Evolutionary conservation across 37 sponge, comb jelly and placozoan species (phyloP).

Genomic region (Crambe crambe): DNA sequence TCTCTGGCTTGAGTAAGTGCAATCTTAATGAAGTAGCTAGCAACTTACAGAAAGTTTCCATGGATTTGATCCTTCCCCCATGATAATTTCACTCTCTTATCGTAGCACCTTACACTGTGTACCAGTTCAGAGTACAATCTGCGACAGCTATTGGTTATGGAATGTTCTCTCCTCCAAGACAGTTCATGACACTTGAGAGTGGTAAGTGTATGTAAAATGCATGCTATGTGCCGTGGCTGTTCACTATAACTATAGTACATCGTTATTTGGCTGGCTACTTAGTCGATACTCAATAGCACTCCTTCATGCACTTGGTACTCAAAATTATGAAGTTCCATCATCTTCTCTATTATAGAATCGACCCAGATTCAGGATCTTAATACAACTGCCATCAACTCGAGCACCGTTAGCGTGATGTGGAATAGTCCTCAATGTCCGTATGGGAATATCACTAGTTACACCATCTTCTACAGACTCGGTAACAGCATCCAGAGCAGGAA

Average conservation of each 20-base stretch:
- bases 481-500: neutral
- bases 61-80: neutral
- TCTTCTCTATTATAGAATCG: neutral
- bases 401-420: slow-evolving; percentile 11
- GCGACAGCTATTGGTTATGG: slow-evolving; percentile 21
- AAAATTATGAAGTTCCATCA: too few relatives aligned
- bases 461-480: neutral
- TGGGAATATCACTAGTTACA: slow-evolving; percentile 11
- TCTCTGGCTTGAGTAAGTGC: slow-evolving; percentile 29
- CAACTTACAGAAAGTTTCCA: neutral
- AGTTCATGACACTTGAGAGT: slow-evolving; percentile 11
- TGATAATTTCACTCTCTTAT: neutral
- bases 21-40: neutral
- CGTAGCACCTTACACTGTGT: slow-evolving; percentile 33
- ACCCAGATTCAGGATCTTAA: neutral
- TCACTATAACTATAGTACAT: too few relatives aligned
- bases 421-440: neutral
- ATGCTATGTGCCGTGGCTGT: too few relatives aligned
- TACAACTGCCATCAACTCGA: neutral
- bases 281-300: neutral
- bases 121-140: slow-evolving; percentile 25
- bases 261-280: too few relatives aligned
- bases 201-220: neutral
- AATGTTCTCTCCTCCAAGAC: slow-evolving; percentile 8
- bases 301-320: neutral